Conservation (phyloP, 2,888 invertebrate species). For the Stenichneumon culpator region DNA sequence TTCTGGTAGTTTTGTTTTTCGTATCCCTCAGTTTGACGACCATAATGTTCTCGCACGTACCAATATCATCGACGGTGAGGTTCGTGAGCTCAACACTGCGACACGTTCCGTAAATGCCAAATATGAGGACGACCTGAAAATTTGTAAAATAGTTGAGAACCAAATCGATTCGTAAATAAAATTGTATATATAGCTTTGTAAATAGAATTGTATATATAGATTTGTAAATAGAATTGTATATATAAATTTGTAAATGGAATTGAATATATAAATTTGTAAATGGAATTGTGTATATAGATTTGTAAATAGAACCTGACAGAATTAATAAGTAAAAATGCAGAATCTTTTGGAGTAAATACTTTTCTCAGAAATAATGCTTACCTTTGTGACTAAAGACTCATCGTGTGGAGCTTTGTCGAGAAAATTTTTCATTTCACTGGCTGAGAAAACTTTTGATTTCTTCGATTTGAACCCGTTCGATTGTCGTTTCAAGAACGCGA, state of each 20-base stretch:
- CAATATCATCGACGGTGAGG: conserved; percentile 52
- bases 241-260: neutral
- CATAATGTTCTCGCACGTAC: conserved; percentile 46
- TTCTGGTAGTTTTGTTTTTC: conserved; percentile 56
- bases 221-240: conserved; percentile 8
- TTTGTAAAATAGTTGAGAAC: neutral
- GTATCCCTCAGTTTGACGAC: conserved; percentile 53
- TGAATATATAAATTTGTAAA: conserved; percentile 3
- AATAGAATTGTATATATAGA: neutral
- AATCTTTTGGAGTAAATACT: conserved; percentile 7
- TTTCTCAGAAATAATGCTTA: conserved; percentile 23
- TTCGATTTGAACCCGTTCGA: conserved; percentile 40
- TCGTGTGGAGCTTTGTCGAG: conserved; percentile 40
- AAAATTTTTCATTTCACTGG: conserved; percentile 37
- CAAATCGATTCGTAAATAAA: conserved; percentile 12
- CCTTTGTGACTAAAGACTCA: conserved; percentile 41
- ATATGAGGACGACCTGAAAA: conserved; percentile 65
- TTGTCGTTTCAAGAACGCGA: conserved; percentile 49
- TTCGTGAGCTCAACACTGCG: conserved; percentile 57
- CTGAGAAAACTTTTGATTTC: conserved; percentile 46
- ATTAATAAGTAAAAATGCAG: conserved; percentile 5
- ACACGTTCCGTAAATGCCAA: conserved; percentile 64
- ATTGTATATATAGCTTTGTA: conserved; percentile 2
- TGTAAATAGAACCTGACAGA: conserved; percentile 11
- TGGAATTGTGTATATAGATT: conserved; percentile 12